Conservation (phyloP, 2,797 vertebrate genomes). For the Pseudochirops corinnae region DNA sequence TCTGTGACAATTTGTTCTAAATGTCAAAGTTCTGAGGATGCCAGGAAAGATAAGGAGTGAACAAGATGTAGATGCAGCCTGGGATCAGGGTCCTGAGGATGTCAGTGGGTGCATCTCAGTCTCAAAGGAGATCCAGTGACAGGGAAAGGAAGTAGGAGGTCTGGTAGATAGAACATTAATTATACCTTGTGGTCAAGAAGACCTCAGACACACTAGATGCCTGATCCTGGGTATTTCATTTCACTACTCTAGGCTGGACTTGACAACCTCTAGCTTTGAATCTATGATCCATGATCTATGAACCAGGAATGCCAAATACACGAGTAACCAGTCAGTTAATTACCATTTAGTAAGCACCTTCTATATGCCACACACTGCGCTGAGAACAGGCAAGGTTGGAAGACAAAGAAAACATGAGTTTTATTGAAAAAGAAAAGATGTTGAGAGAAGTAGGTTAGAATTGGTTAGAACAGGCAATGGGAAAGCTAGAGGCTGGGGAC, state of each 20-base stretch:
- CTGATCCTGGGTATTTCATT: neutral
- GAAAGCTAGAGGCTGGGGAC: neutral
- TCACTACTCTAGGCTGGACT: neutral
- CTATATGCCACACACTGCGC: neutral
- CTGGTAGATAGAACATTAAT: neutral
- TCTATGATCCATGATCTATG: neutral
- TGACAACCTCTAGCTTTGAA: neutral
- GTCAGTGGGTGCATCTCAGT: neutral
- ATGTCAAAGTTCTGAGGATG: neutral
- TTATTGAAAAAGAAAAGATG: neutral
- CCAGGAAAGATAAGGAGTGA: neutral
- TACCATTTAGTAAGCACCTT: neutral
- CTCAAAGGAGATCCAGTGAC: neutral
- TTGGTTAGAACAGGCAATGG: neutral
- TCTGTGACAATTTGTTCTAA: neutral
- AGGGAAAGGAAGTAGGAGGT: neutral
- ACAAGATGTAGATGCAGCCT: neutral
- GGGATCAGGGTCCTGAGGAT: neutral
- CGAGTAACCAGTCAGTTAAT: neutral
- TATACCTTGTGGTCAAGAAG: neutral
- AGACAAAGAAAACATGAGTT: neutral
- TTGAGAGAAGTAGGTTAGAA: neutral
- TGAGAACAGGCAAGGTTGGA: neutral
- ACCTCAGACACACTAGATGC: neutral
- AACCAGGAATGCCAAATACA: neutral